Evolutionary conservation across 2,888 invertebrate species (phyloP).

Genomic region (Epinotia demarniana): DNA sequence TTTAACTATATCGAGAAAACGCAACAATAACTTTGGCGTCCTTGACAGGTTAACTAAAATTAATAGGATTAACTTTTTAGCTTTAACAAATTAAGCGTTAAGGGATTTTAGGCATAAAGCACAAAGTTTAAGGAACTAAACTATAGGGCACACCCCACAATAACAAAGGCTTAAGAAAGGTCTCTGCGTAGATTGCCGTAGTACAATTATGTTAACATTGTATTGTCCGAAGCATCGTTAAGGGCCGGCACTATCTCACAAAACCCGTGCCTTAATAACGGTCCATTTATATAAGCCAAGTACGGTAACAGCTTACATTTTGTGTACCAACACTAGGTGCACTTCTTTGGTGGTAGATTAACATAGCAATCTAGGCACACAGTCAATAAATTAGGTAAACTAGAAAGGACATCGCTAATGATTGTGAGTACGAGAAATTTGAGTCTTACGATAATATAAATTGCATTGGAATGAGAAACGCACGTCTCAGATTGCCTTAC

Average conservation of each 20-base stretch:
- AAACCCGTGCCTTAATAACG: slow-evolving; percentile 26
- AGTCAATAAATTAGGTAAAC: background rate
- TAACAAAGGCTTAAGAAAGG: slow-evolving; percentile 17
- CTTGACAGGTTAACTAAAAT: too few species aligned
- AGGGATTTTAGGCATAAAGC: background rate
- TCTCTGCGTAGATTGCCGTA: slow-evolving; percentile 14
- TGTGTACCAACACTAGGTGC: background rate
- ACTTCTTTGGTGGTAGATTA: background rate
- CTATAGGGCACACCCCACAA: slow-evolving; percentile 13
- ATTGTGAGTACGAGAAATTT: too few species aligned
- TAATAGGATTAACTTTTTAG: background rate
- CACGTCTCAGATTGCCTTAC: too few species aligned
- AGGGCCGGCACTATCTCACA: slow-evolving; percentile 34
- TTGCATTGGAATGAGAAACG: too few species aligned
- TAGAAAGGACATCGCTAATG: too few species aligned
- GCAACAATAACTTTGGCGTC: too few species aligned
- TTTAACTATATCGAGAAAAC: too few species aligned
- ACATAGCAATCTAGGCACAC: background rate
- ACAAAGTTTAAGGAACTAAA: slow-evolving; percentile 1
- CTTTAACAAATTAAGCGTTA: background rate
- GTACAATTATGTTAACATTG: slow-evolving; percentile 42
- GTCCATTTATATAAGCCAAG: slow-evolving; percentile 33
- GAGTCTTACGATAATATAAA: too few species aligned
- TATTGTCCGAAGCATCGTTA: slow-evolving; percentile 32
- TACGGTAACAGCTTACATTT: background rate